phyloP scores from a whole-genome alignment of 2,888 invertebrate genomes.

The Bugulina stolonifera region DNA sequence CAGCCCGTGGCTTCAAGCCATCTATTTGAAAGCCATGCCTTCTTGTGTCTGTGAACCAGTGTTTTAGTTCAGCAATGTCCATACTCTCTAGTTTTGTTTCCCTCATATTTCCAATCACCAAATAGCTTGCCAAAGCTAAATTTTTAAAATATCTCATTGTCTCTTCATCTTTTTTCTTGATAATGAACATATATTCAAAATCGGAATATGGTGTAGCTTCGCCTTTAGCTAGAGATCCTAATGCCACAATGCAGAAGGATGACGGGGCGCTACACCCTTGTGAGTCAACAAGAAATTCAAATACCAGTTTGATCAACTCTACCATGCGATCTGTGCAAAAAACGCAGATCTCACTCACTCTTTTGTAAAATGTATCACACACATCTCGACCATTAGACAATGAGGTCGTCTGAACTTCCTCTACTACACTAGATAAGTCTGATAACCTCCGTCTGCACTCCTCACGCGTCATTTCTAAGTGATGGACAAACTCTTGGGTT shows the following conservation, averaged over 20 bases:
- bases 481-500: no score
- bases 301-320: neutral
- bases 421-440: no score
- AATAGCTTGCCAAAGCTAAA: slow-evolving; percentile 1
- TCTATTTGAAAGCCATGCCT: slow-evolving; percentile 5
- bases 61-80: neutral
- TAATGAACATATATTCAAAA: slow-evolving; percentile 16
- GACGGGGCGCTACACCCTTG: neutral
- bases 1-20: neutral
- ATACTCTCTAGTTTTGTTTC: neutral
- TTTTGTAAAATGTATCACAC: neutral
- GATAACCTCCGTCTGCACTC: no score
- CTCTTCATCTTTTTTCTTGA: neutral
- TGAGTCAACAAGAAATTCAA: neutral
- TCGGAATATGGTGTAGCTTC: slow-evolving; percentile 19
- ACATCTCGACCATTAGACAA: no score
- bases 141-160: neutral
- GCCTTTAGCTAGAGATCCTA: slow-evolving; percentile 10
- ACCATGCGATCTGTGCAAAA: neutral
- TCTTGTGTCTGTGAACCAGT: neutral
- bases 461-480: no score
- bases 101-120: neutral
- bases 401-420: no score
- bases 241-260: neutral
- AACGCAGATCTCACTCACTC: neutral